phyloP scores from a whole-genome alignment of 2,888 invertebrate genomes.

The Lasioglossum marginatum region DNA sequence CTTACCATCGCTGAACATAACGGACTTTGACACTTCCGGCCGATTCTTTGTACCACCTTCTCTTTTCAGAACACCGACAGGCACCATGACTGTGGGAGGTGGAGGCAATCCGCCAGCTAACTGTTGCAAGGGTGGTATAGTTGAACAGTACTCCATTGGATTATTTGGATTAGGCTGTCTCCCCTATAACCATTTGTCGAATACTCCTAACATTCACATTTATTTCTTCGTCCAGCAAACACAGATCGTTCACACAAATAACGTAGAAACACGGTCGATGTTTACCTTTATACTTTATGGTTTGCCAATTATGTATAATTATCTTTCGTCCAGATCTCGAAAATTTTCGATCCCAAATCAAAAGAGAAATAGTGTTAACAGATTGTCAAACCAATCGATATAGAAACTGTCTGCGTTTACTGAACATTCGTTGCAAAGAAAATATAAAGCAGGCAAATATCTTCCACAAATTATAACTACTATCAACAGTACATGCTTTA shows the following conservation, averaged over 20 bases:
- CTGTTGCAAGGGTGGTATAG: constrained; percentile 92
- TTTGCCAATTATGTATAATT: not conserved
- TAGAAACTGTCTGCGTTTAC: constrained; percentile 21
- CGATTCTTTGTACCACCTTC: constrained; percentile 86
- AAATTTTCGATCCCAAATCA: not conserved
- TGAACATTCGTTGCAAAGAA: constrained; percentile 31
- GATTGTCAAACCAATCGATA: not conserved
- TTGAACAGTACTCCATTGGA: constrained; percentile 94
- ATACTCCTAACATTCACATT: constrained; percentile 81
- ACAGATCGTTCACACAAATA: constrained; percentile 48
- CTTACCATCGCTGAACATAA: constrained; percentile 94
- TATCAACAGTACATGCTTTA: constrained; percentile 51
- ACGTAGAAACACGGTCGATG: not conserved
- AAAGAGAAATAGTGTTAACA: not conserved
- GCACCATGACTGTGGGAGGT: constrained; percentile 91
- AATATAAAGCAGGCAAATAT: constrained; percentile 41
- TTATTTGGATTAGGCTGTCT: constrained; percentile 92
- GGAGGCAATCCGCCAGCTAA: constrained; percentile 85
- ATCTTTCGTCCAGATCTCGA: not conserved
- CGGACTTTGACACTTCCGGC: constrained; percentile 88
- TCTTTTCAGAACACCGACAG: constrained; percentile 92
- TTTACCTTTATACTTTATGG: not conserved
- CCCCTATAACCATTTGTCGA: constrained; percentile 84
- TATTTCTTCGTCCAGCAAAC: constrained; percentile 60
- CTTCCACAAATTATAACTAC: constrained; percentile 40